phyloP scores from a whole-genome alignment of 2,797 vertebrate genomes.

The Molossus molossus region DNA sequence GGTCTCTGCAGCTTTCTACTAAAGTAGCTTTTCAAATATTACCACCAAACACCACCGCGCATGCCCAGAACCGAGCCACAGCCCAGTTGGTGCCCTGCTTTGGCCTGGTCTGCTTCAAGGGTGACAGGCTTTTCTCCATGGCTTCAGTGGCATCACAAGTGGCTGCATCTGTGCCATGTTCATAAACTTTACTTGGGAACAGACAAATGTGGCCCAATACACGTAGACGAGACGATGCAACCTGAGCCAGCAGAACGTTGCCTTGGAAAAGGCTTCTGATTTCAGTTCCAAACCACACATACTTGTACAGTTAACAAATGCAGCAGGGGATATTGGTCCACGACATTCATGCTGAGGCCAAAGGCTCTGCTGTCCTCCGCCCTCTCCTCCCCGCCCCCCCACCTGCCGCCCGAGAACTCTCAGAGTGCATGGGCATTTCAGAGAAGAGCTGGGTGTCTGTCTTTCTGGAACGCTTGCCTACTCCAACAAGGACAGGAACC shows the following conservation, averaged over 20 bases:
- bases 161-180: slow-evolving; percentile 53
- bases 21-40: not conserved
- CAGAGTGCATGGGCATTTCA: not conserved
- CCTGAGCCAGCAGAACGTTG: slow-evolving; percentile 85
- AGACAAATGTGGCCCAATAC: slow-evolving; percentile 76
- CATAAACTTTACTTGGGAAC: slow-evolving; percentile 75
- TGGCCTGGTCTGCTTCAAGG: not conserved
- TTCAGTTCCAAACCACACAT: slow-evolving; percentile 90
- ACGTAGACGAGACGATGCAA: slow-evolving; percentile 62
- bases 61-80: not conserved
- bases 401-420: slow-evolving; percentile 71
- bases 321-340: slow-evolving; percentile 82
- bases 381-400: slow-evolving; percentile 54
- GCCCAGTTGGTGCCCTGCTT: not conserved
- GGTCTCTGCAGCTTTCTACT: not conserved
- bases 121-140: not conserved
- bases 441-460: slow-evolving; percentile 44
- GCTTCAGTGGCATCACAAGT: slow-evolving; percentile 22
- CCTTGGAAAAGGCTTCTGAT: slow-evolving; percentile 84
- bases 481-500: slow-evolving; percentile 47
- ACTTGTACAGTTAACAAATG: slow-evolving; percentile 88
- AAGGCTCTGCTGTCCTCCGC: slow-evolving; percentile 77
- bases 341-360: slow-evolving; percentile 81
- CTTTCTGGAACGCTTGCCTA: not conserved
- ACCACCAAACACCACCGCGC: not conserved